Base-by-base conservation (phyloP, 2,888 invertebrate genomes). In the Ashinkailepas kermadecensis region DNA sequence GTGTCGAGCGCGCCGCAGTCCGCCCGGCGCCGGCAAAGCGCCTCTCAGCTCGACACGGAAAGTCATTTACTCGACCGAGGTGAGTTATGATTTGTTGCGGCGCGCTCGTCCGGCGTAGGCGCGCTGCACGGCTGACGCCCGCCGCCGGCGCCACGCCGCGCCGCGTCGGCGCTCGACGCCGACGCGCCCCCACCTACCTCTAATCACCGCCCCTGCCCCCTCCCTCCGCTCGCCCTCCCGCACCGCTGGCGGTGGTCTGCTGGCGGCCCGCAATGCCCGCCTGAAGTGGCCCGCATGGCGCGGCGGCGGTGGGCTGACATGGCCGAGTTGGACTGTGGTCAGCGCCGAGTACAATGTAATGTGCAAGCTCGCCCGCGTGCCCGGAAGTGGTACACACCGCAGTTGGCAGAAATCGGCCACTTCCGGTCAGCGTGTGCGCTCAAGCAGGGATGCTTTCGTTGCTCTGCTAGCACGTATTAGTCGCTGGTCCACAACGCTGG, bases 31-130 rank as follows among this genome's bases (percentile, higher is more conserved):
- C 70, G 0, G 21, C 13, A 70, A 70, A 10, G 70, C 70, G 25
- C 13, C 70, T 70, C 70, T 70, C 15, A 39, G 70, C 39, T 39
- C 25, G 25, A 70, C 70, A 70, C 70, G 70, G 12, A 70, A 70
- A 70, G 70, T 39, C 70, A 70, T 70, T 70, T 70, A 70, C 15
- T 13, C 70, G 70, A 25, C 13, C 65, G 6, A 39, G 70, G 70
- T 70, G 70, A 70, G 70, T 70, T 70, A 70, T 70, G 70, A 70
- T 70, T 70, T 70, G 70, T 70, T 70, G 70, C 25, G 9, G 65
- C 15, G 3, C 65, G n/a, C n/a, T 12, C 10, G 9, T 23, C 65
- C n/a, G n/a, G n/a, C n/a, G 65, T 8, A 9, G 0, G 15, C 62
- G 62, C 62, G 62, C 62, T 18, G 62, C 13, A 8, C 62, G 62